phyloP scores from a whole-genome alignment of 2,888 invertebrate genomes.

The Mimumesa dahlbomi region DNA sequence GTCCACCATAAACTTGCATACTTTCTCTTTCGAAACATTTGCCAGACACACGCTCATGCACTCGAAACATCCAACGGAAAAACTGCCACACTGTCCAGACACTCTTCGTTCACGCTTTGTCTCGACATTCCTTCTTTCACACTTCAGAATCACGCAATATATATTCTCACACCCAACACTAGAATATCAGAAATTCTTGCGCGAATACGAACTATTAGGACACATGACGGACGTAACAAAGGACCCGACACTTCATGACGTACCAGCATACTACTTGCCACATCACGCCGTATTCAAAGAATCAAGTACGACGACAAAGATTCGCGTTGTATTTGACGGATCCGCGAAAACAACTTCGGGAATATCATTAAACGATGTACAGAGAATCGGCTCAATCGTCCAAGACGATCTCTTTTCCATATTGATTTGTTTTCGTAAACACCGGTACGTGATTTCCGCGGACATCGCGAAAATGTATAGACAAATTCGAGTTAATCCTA shows the following conservation, averaged over 20 bases:
- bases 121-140: no score
- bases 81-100: no score
- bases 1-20: no score
- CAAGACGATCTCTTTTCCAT: slow-evolving; percentile 6
- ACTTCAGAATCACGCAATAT: no score
- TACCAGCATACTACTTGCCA: neutral
- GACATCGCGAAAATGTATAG: slow-evolving; percentile 2
- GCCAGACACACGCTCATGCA: no score
- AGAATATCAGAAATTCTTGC: neutral
- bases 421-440: neutral
- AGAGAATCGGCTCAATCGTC: neutral
- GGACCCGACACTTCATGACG: neutral
- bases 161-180: no score
- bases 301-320: neutral
- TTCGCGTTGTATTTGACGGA: slow-evolving; percentile 4
- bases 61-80: no score
- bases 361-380: neutral
- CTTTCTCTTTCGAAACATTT: no score
- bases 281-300: slow-evolving; percentile 2
- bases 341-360: neutral
- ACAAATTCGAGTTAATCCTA: neutral
- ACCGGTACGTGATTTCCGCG: neutral
- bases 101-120: no score
- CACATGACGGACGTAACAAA: neutral
- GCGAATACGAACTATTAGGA: neutral